Base-by-base conservation (phyloP, 2,797 vertebrate species). In the Smutsia temminckii region DNA sequence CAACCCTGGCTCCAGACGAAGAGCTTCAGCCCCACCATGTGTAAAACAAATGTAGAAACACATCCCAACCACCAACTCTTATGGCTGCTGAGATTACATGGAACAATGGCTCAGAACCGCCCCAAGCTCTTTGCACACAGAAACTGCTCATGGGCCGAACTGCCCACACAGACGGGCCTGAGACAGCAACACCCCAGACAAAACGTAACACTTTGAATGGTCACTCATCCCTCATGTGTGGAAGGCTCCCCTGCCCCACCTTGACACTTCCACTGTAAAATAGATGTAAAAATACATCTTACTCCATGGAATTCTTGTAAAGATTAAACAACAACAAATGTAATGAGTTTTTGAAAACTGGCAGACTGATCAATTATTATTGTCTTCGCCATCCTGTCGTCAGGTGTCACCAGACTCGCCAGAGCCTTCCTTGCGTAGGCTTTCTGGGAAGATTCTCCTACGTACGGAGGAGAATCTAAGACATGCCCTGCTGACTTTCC, bases 121-220 rank as follows among this genome's bases (percentile, higher is more conserved):
- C 11, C 25, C 0, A 0, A 4, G 1, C 46, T 51, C 61, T 61
- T 0, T 5, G n/a, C 46, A 7, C 8, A 3, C n/a, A 64, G 74
- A 71, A 69, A 18, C 34, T 1, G 4, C 27, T 8, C 0, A 0
- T 13, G 8, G 8, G 34, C 71, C 0, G 0, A 6, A 29, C 20
- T 2, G 37, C 3, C 55, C 46, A 6, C 46, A 13, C 18, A 7
- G 51, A 29, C 0, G 5, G 3, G 37, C 32, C 37, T 32, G 25
- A 34, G 12, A 29, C 61, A 10, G 2, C 2, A 59, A 17, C 5
- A n/a, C 34, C 51, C 25, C 16, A 11, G 27, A 27, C 2, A 2
- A 68, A 75, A 8, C 53, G 6, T 7, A 18, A 6, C 7, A 27
- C 66, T 85, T 3, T 49, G 79, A 51, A 10, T 2, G 32, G 49